phyloP scores from a whole-genome alignment of 2,113 vertebrate species.

The Sciurus niger region DNA sequence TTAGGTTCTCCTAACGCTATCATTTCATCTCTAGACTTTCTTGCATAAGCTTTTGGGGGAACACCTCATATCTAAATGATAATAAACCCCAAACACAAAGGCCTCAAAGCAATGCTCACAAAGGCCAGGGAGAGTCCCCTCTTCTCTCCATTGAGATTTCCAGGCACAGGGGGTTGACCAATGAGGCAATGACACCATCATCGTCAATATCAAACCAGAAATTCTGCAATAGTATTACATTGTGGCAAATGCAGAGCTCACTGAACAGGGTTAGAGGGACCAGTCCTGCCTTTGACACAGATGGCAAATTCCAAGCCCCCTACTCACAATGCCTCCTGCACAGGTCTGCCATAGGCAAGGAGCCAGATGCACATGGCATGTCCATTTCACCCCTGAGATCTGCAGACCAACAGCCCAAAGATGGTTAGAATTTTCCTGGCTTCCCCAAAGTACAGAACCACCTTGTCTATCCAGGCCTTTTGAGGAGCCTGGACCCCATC shows the following conservation, averaged over 20 bases:
- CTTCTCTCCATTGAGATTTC: slow-evolving; percentile 73
- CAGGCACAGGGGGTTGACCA: slow-evolving; percentile 86
- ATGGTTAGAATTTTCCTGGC: slow-evolving; percentile 83
- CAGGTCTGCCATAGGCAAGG: slow-evolving; percentile 78
- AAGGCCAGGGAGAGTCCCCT: slow-evolving; percentile 80
- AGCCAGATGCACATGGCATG: slow-evolving; percentile 86
- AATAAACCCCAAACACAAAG: slow-evolving; percentile 80
- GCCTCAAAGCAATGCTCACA: too few species aligned
- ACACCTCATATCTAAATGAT: too few species aligned
- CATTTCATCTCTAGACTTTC: too few species aligned
- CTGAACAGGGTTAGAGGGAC: slow-evolving; percentile 84
- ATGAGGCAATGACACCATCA: slow-evolving; percentile 84
- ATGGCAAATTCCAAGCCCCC: slow-evolving; percentile 89
- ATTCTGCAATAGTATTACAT: slow-evolving; percentile 93
- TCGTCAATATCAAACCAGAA: slow-evolving; percentile 95
- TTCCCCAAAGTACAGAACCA: slow-evolving; percentile 71
- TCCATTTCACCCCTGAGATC: slow-evolving; percentile 83
- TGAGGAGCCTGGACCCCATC: slow-evolving; percentile 78
- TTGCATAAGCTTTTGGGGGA: too few species aligned
- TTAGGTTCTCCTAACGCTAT: too few species aligned
- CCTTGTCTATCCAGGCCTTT: slow-evolving; percentile 74
- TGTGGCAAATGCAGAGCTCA: slow-evolving; percentile 91
- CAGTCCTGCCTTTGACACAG: slow-evolving; percentile 87
- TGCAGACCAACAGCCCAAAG: slow-evolving; percentile 83
- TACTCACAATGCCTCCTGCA: slow-evolving; percentile 84